Evolutionary conservation across 2,113 vertebrate species (phyloP).

Genomic region (Vulpes ferrilata): DNA sequence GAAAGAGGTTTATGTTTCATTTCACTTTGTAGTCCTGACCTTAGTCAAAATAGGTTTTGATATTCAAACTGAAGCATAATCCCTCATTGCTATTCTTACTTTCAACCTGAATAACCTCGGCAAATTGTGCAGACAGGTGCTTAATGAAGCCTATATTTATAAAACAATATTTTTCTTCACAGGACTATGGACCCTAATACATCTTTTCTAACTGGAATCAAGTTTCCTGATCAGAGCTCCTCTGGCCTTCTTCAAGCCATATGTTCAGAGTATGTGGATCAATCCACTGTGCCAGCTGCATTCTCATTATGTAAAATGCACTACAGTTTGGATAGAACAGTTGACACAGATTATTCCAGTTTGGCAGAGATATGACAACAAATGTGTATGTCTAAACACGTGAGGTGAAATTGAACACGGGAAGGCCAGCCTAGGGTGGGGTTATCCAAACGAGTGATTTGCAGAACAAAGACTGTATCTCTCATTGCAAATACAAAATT

Average conservation of each 20-base stretch:
- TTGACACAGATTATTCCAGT: constrained; percentile 1
- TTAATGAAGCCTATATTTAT: constrained; percentile 61
- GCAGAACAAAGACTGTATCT: not conserved
- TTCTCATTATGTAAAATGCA: constrained; percentile 36
- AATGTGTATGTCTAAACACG: not conserved
- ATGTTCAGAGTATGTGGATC: constrained; percentile 23
- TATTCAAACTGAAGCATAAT: constrained; percentile 60
- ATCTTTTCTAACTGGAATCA: constrained; percentile 56
- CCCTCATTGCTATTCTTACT: not conserved
- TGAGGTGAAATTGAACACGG: not conserved
- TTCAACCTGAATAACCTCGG: constrained; percentile 53
- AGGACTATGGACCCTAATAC: not conserved
- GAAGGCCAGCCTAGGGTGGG: not conserved
- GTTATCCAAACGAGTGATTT: not conserved
- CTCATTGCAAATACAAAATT: not conserved
- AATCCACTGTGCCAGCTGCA: not conserved
- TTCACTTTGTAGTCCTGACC: not conserved
- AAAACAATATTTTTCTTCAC: constrained; percentile 41
- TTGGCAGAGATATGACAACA: not conserved
- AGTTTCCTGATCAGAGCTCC: not conserved
- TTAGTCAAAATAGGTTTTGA: constrained; percentile 58
- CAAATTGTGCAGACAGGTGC: constrained; percentile 32
- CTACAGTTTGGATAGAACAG: not conserved
- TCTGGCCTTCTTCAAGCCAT: not conserved
- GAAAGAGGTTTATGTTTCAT: constrained; percentile 1